Evolutionary conservation across 2,797 vertebrate species (phyloP), one percentile per base, ranked within the genome.

Genomic region (Pangasius djambal): DNA sequence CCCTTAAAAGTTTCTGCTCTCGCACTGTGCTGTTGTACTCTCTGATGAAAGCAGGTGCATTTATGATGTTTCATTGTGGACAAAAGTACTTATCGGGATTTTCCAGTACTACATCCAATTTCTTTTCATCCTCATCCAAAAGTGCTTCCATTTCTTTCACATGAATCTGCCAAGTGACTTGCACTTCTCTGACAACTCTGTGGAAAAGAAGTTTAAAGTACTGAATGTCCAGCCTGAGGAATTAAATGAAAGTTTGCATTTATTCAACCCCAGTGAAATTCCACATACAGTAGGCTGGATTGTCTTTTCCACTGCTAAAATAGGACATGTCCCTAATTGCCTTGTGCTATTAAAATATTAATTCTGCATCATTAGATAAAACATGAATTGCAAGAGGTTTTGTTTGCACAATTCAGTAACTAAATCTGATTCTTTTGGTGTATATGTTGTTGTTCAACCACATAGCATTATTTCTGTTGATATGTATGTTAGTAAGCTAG

Each of bases 51-150:
- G 52, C 85, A 74, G 55, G 52, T n/a, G 52, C 34, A 59, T 86
- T 86, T 59, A 74, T 74, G 52, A 74, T 20, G 67, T 74, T 86
- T 86, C 70, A 61, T 86, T 75, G 85, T 86, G 70, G 52, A 61
- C 52, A 72, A 86, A 86, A 74, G 67, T 74, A 86, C 85, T 86
- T 74, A 86, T 86, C 69, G 3, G 44, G 13, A 74, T 74, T 55
- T 44, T 74, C 34, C 69, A 74, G 52, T 59, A 74, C 85, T 74
- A 86, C 52, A 74, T 86, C 69, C 67, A 57, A 86, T 85, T 72
- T 74, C 85, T 59, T 74, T 86, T 86, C 34, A 74, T 86, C 52
- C 69, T 72, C 48, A 44, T 40, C 22, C 61, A 67, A 85, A 85
- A 52, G 16, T 69, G 61, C 83, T 52, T 52, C 18, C 18, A 4